A percentile compares a stretch with the other conserved stretches of the same genome.
Evolutionary conservation across 2,113 vertebrate species (phyloP).

Genomic region (Platichthys flesus): DNA sequence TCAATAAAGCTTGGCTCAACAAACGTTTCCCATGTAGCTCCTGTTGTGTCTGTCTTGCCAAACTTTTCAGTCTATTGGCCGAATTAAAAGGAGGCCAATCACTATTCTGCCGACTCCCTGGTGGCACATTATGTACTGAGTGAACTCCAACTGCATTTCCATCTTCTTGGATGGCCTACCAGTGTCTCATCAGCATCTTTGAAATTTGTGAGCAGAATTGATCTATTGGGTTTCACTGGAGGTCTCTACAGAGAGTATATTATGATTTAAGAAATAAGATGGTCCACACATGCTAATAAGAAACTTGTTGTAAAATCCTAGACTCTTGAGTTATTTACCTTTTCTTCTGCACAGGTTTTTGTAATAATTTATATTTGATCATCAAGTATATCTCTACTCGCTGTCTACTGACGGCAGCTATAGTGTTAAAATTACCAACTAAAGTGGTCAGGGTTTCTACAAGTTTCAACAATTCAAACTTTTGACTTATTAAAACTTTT

Average conservation of each 20-base stretch:
- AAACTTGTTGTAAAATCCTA: background rate
- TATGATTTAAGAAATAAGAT: conserved; percentile 6
- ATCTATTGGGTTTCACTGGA: conserved; percentile 22
- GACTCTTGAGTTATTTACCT: too few species aligned
- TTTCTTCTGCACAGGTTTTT: too few species aligned
- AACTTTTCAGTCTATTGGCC: conserved; percentile 1
- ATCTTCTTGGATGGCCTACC: conserved; percentile 9
- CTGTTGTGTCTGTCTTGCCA: background rate
- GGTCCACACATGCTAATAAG: conserved; percentile 4
- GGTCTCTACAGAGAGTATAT: conserved; percentile 13
- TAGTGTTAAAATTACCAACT: too few species aligned
- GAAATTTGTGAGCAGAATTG: background rate
- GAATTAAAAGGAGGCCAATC: conserved; percentile 24
- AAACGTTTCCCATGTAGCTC: background rate
- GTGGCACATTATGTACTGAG: conserved; percentile 7
- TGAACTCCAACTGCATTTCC: conserved; percentile 16
- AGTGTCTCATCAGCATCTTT: conserved; percentile 24
- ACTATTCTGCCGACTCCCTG: conserved; percentile 21
- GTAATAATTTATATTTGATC: too few species aligned
- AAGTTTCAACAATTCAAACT: too few species aligned
- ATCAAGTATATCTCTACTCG: too few species aligned
- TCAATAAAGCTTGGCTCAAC: background rate
- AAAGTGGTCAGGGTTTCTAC: too few species aligned
- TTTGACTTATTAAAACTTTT: too few species aligned
- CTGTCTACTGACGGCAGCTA: too few species aligned